Evolutionary conservation across 1,140 invertebrate species (phyloP).

Genomic region (Drosophila sturtevanti): DNA sequence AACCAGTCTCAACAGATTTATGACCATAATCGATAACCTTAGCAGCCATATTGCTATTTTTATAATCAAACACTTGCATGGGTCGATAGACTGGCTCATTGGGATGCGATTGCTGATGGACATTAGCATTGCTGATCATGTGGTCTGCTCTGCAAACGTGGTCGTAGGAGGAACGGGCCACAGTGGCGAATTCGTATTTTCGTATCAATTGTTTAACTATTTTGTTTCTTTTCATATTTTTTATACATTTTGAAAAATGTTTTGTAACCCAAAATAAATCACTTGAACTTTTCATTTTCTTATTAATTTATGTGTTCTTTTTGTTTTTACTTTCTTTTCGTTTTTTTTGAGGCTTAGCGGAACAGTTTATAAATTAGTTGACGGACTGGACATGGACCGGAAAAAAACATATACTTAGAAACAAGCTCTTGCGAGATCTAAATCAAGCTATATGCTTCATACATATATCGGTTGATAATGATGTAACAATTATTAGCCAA

Average conservation of each 20-base stretch:
- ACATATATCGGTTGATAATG: too few species aligned
- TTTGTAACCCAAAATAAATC: constrained; percentile 56
- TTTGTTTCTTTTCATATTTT: constrained; percentile 32
- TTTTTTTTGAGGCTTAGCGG: too few species aligned
- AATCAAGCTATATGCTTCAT: too few species aligned
- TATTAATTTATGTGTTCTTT: too few species aligned
- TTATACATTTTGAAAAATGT: constrained; percentile 31
- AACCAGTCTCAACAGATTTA: constrained; percentile 71
- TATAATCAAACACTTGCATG: constrained; percentile 79
- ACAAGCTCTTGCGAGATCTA: too few species aligned
- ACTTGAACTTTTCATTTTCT: constrained; percentile 67
- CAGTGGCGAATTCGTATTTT: constrained; percentile 45
- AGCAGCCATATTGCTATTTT: constrained; percentile 83
- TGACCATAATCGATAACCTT: constrained; percentile 90
- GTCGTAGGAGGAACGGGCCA: constrained; percentile 21
- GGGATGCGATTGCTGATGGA: constrained; percentile 24
- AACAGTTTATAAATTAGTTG: neutral
- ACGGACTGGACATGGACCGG: neutral
- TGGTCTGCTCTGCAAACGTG: constrained; percentile 49
- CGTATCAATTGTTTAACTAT: constrained; percentile 34
- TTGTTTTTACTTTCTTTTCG: neutral
- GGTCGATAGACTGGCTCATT: constrained; percentile 65
- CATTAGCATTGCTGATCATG: neutral
- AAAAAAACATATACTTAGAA: too few species aligned
- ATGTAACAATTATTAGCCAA: too few species aligned